A percentile compares a stretch with the other conserved stretches of the same genome.
These are phyloP conservation scores for Petroica traversi DNA, from an alignment of 2,113 vertebrate genomes.

Conservation along the genomic window DNA sequence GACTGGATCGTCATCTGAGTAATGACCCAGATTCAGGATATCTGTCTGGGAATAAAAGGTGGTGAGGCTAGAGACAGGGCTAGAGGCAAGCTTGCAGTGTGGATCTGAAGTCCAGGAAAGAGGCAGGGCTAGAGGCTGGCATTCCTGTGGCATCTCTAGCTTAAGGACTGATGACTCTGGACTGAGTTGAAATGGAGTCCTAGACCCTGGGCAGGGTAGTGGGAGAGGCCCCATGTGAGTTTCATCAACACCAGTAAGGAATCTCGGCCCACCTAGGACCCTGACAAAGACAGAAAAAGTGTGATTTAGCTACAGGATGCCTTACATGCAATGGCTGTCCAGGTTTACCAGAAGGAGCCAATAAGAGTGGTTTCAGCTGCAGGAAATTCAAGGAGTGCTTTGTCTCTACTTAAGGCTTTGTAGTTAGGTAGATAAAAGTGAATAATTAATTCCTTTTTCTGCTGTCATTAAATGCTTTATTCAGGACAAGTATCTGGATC, in stretches of 20 bases:
- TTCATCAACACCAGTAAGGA: not conserved
- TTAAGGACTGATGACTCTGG: not conserved
- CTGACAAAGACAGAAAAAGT: not conserved
- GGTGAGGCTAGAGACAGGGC: not conserved
- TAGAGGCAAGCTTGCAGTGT: not conserved
- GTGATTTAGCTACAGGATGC: not conserved
- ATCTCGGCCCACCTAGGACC: not conserved
- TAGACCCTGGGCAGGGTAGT: not conserved
- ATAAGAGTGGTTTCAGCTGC: not conserved
- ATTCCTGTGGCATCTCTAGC: not conserved
- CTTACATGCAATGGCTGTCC: not conserved
- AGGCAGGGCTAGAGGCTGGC: not conserved
- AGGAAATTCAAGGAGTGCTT: not conserved
- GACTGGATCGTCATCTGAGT: not conserved
- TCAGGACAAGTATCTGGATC: not conserved
- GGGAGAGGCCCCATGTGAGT: not conserved
- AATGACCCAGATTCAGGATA: not conserved
- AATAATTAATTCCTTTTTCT: not conserved
- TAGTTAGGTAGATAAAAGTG: not conserved
- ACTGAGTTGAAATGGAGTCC: not conserved
- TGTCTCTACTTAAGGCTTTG: not conserved
- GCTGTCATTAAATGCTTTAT: not conserved
- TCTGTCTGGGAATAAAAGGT: not conserved
- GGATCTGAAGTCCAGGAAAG: not conserved
- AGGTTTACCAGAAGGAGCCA: not conserved